Percentiles rank a stretch among this genome's conserved stretches.
phyloP scores from a whole-genome alignment of 92 coral and sea anemone species.

The Palythoa heliodiscus region DNA sequence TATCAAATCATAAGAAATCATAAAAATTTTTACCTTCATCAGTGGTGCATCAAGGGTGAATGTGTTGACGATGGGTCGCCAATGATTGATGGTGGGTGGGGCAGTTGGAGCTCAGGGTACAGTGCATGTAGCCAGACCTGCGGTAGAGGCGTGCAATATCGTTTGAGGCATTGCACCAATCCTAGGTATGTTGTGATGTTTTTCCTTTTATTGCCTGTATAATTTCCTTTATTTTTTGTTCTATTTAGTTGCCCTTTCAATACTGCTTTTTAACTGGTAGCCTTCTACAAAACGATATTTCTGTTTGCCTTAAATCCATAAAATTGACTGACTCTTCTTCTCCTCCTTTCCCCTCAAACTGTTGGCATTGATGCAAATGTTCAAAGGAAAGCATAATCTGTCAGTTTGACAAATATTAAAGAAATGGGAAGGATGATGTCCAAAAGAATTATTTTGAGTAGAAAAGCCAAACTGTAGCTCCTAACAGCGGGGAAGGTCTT shows the following conservation, averaged over 20 bases:
- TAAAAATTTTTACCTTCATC: background rate
- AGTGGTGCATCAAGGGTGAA: conserved; percentile 92
- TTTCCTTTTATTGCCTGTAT: background rate
- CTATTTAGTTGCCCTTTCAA: background rate
- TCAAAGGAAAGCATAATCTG: too few relatives aligned
- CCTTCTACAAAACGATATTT: too few relatives aligned
- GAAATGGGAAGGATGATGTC: too few relatives aligned
- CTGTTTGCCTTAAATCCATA: too few relatives aligned
- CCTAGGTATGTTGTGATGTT: conserved; percentile 54
- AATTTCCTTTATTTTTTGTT: background rate
- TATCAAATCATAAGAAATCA: too few relatives aligned
- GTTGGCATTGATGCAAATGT: too few relatives aligned
- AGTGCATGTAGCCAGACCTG: conserved; percentile 68
- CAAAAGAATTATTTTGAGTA: too few relatives aligned
- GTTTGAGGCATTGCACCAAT: conserved; percentile 66
- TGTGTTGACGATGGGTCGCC: conserved; percentile 91
- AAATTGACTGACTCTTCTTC: background rate
- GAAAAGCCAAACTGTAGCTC: too few relatives aligned
- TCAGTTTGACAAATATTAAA: too few relatives aligned
- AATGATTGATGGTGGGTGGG: conserved; percentile 81
- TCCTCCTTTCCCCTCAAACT: background rate
- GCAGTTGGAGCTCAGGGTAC: conserved; percentile 70
- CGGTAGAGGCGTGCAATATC: conserved; percentile 81
- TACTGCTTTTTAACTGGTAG: background rate
- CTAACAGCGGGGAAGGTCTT: too few relatives aligned